Conservation (phyloP, 2,113 vertebrate species). For the Actenoides lindsayi region DNA sequence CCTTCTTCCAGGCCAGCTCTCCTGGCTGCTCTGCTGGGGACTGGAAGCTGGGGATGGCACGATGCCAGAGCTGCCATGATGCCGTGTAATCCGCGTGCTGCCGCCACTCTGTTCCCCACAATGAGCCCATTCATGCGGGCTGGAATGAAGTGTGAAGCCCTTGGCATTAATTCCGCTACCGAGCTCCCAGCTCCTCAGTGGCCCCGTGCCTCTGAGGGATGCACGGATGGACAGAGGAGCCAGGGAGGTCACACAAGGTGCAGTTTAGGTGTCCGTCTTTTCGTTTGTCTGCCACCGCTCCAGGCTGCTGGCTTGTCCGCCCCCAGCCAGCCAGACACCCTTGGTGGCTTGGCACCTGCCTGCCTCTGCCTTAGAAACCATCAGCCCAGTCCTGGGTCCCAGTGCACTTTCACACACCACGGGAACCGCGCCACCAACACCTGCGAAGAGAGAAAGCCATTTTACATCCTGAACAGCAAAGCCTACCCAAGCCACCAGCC, state of each 20-base stretch:
- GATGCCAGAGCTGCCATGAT: slow-evolving; percentile 13
- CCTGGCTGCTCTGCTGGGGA: no score
- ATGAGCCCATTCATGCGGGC: slow-evolving; percentile 31
- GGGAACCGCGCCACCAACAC: background rate
- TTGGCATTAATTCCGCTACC: background rate
- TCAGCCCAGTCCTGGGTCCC: background rate
- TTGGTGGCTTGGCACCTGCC: background rate
- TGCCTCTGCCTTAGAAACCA: background rate
- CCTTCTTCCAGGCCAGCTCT: no score
- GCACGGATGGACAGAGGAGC: background rate
- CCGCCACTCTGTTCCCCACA: slow-evolving; percentile 8
- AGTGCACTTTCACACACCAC: background rate
- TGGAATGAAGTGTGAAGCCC: slow-evolving; percentile 52
- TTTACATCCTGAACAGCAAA: background rate
- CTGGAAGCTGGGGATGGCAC: background rate
- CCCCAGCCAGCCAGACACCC: background rate
- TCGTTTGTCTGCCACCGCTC: fast-evolving
- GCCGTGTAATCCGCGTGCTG: background rate
- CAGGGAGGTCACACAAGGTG: background rate
- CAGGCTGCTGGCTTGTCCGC: background rate
- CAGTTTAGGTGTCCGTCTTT: background rate
- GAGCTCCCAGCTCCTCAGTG: background rate
- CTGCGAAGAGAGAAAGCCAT: background rate
- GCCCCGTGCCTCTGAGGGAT: background rate
- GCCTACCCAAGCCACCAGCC: background rate